A percentile compares a stretch with the other conserved stretches of the same genome.
Evolutionary conservation across 2,797 vertebrate species (phyloP).

Genomic region (Podarcis siculus): DNA sequence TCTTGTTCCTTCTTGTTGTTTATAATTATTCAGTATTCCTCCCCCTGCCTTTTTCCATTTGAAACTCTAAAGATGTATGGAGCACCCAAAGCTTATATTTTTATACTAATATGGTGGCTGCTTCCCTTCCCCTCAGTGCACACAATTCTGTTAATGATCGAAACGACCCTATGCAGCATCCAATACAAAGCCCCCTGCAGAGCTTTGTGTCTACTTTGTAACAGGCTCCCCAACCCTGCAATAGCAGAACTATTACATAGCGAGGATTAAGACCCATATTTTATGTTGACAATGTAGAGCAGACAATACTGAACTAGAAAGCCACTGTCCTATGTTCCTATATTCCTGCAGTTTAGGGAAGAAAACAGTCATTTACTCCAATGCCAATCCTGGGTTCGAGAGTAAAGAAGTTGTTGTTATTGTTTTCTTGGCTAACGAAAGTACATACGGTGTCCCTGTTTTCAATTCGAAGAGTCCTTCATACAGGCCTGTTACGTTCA

Average conservation of each 20-base stretch:
- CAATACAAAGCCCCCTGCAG: neutral
- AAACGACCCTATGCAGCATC: neutral
- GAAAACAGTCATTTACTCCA: neutral
- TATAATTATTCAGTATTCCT: neutral
- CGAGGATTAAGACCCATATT: neutral
- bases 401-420: no score
- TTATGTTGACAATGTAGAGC: no score
- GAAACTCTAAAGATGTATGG: conserved; percentile 32
- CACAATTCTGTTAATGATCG: neutral
- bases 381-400: neutral
- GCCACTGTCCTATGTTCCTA: no score
- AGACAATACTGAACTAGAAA: no score
- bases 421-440: no score
- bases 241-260: neutral
- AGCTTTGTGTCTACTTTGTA: neutral
- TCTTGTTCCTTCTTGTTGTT: conserved; percentile 45
- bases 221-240: neutral
- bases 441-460: no score
- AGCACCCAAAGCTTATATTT: neutral
- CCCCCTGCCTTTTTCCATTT: neutral
- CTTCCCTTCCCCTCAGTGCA: no score
- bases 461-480: no score
- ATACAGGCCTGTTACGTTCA: no score
- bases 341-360: neutral
- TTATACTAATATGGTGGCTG: neutral